Conservation (phyloP, 2,888 invertebrate genomes). For the Steromphala cineraria region DNA sequence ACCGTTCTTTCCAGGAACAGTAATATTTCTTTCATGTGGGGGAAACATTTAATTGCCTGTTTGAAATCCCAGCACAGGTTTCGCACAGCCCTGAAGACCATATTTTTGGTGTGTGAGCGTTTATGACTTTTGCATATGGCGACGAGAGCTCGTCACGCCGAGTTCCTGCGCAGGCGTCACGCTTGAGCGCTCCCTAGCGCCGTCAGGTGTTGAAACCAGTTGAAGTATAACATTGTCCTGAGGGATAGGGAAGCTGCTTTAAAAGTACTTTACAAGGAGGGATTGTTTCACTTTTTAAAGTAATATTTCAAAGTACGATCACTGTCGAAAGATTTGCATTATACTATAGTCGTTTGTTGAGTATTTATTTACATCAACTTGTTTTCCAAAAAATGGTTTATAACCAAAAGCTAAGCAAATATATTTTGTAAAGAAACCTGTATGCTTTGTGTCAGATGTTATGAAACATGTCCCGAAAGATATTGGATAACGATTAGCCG, state of each 20-base stretch:
- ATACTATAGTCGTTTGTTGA: no score
- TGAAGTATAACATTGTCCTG: neutral
- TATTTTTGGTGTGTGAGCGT: conserved; percentile 34
- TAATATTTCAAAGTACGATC: no score
- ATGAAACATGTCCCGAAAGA: no score
- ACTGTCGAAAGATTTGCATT: no score
- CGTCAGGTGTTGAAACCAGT: conserved; percentile 17
- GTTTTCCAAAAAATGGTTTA: no score
- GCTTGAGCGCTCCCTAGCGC: conserved; percentile 4
- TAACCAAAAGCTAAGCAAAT: no score
- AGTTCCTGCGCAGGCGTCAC: conserved; percentile 10
- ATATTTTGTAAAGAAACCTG: no score
- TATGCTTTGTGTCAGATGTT: no score
- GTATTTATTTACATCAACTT: no score
- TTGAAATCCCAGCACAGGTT: conserved; percentile 37
- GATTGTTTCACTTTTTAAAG: no score
- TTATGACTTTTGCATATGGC: conserved; percentile 38
- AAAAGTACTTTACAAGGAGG: no score
- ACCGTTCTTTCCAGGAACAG: neutral
- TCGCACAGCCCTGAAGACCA: conserved; percentile 28
- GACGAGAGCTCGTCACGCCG: conserved; percentile 12
- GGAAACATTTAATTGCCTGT: conserved; percentile 30
- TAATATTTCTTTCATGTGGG: conserved; percentile 27
- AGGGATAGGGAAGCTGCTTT: neutral
- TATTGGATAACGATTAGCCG: no score